Evolutionary conservation across 2,113 vertebrate species (phyloP), one percentile per base, ranked within the genome.

Genomic region (Pseudolaguvia tuberculata): DNA sequence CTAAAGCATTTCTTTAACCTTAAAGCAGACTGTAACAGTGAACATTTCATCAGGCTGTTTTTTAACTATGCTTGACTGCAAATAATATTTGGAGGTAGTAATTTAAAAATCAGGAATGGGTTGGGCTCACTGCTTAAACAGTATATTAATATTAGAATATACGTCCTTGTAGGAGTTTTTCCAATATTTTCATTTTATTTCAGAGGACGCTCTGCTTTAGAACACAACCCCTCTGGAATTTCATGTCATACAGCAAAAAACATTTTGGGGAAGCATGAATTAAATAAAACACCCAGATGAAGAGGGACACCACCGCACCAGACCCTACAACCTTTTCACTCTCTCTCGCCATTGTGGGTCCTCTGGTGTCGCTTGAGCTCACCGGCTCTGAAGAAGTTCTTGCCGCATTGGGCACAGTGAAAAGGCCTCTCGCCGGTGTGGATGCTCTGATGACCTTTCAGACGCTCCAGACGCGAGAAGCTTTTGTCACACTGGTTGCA

Each of bases 381-480:
- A 8, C 79, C 79, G 0, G 79, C 75, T 14, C 79, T 63, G 61
- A 78, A 81, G 72, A 81, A 81, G 59, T 75, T 81, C 68, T 81
- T 81, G 35, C 72, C 76, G 21, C 79, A 81, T 66, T 78, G 79
- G 3, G 79, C 31, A 21, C 79, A 81, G 61, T 72, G 72, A 69
- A 78, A 78, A 10, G 79, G 76, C 76, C 79, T 53, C 55, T 81
- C 79, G 12, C 79, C 79, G 2, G 79, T 81, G 53, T 81, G 79
- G 76, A 81, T 81, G 76, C 79, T 78, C 76, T 81, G 79, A 55
- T 81, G 79, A 18, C 79, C 79, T 27, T 81, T 81, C 18, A 81
- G 76, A 1, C 79, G 76, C 68, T 81, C 79, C 59, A 78, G 76
- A 12, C 79, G 62, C 0, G 79, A 81, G 76, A 81, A 81, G 48